Percentiles rank a stretch among this genome's conserved stretches.
Evolutionary conservation across 1,140 invertebrate species (phyloP).

Genomic region (Drosophila dunni): DNA sequence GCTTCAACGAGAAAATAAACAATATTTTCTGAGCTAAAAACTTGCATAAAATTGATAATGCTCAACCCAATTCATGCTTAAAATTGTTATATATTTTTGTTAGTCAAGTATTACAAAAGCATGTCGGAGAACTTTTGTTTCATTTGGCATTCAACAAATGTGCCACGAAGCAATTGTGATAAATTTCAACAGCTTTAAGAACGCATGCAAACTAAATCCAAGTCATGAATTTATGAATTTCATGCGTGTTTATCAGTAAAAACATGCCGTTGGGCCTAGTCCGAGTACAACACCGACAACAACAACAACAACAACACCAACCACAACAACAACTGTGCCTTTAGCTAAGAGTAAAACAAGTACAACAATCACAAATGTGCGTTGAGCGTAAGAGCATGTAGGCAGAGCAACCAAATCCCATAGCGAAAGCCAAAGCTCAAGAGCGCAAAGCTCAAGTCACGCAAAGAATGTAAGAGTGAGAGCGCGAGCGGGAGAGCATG

Average conservation of each 20-base stretch:
- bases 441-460: conserved; percentile 62
- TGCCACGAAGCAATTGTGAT: conserved; percentile 34
- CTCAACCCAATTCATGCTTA: not conserved
- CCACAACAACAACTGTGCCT: conserved; percentile 9
- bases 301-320: no score
- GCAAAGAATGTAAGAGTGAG: conserved; percentile 26
- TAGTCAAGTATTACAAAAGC: not conserved
- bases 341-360: conserved; percentile 2
- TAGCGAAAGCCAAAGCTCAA: conserved; percentile 51
- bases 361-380: conserved; percentile 16
- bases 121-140: conserved; percentile 27
- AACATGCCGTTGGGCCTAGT: conserved; percentile 61
- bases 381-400: conserved; percentile 7
- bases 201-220: conserved; percentile 49
- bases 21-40: no score
- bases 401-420: conserved; percentile 45
- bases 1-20: no score
- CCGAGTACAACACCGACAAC: conserved; percentile 31
- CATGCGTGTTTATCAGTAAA: conserved; percentile 77
- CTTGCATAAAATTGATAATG: no score
- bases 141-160: conserved; percentile 68
- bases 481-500: conserved; percentile 2
- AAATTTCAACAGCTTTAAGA: conserved; percentile 70
- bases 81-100: not conserved
- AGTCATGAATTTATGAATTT: conserved; percentile 75